These are phyloP conservation scores for Branchinecta lindahli DNA, from an alignment of 1,140 invertebrate genomes.

Conservation along the genomic window DNA sequence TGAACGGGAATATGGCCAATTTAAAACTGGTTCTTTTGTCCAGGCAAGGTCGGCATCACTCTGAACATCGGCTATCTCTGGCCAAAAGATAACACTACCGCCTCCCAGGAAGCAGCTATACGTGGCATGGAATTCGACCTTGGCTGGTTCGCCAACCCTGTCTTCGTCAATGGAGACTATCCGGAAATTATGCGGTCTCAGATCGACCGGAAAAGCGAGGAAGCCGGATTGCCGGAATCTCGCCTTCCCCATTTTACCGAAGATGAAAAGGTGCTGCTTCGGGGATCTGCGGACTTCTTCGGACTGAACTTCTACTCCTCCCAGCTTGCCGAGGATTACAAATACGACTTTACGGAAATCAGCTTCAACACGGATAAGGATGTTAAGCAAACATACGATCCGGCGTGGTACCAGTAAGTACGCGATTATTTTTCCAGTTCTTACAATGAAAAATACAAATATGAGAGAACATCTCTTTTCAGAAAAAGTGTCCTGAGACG, in stretches of 20 bases:
- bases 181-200: conserved; percentile 34
- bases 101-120: conserved; percentile 39
- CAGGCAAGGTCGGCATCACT: conserved; percentile 45
- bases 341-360: not conserved
- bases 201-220: conserved; percentile 37
- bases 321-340: conserved; percentile 16
- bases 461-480: too few relatives aligned
- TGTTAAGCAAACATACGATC: conserved; percentile 12
- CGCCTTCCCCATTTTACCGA: conserved; percentile 16
- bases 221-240: conserved; percentile 22
- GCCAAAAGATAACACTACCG: conserved; percentile 34
- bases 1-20: too few relatives aligned
- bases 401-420: conserved; percentile 20
- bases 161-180: conserved; percentile 29
- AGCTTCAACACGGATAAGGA: conserved; percentile 16
- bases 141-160: conserved; percentile 30
- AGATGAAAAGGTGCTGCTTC: conserved; percentile 13
- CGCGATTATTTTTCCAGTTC: not conserved
- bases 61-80: conserved; percentile 44
- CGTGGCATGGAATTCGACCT: conserved; percentile 28
- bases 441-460: not conserved
- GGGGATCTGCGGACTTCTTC: conserved; percentile 30
- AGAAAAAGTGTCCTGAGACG: too few relatives aligned
- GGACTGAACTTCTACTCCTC: conserved; percentile 33
- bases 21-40: too few relatives aligned